Evolutionary conservation across 92 coral and sea anemone genomes (phyloP), one percentile per base, ranked within the genome.

Genomic region (Palythoa grandiflora): DNA sequence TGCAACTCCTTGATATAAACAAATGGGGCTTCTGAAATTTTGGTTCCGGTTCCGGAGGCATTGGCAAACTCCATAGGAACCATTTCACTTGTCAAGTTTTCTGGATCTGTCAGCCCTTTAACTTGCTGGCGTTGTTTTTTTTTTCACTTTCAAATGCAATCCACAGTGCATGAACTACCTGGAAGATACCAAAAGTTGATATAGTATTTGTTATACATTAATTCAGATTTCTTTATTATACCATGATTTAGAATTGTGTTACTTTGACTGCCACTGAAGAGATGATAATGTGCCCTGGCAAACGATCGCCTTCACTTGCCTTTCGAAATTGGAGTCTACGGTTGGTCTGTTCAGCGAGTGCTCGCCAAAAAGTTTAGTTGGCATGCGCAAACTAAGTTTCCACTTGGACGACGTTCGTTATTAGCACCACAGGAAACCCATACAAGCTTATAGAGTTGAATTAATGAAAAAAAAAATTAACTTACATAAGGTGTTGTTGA

Each of bases 161-260:
- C 79, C 79, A 55, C 79, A 74, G 9, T 74, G 79, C 55, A 39
- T 39, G 37, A 74, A 74, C 79, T 55, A 74, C 55, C 79, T 28
- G 28, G 28, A 28, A 28, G 28, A 28, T 28, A 28, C 28, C 28
- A 28, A 28, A 28, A 12, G 57, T 52, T 72, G 57, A 6, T 52
- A 52, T 52, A 52, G 57, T 12, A 52, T 52, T 63, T 4, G 12
- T 38, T 19, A 72, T 5, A 72, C 28, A 28, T 28, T 28, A 28
- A 28, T 28, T 28, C 28, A 28, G 28, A 28, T 28, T 28, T 28
- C 28, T 28, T 28, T 28, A 28, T 28, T 28, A 28, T 28, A 28
- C 28, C 28, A 28, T 28, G 28, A 28, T 28, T 28, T 28, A 28
- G 28, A 28, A 28, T 28, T 28, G 28, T 28, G 28, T 28, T 28